Base-by-base conservation (phyloP, 2,797 vertebrate species). In the Sebastes baramenuke region DNA sequence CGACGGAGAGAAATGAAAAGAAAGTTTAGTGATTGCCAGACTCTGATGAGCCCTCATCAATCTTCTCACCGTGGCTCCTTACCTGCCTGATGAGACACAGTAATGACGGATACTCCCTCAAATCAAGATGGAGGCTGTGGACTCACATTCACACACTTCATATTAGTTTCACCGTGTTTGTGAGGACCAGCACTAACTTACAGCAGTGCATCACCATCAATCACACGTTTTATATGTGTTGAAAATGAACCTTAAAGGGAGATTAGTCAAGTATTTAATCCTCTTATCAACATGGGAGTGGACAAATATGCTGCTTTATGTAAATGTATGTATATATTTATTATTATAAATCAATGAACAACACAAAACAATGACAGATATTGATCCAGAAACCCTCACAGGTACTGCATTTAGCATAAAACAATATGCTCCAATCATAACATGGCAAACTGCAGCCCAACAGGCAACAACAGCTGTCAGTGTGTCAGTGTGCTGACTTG, bases 1-100 rank as follows among this genome's bases (percentile, higher is more conserved):
- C 70, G 80, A 62, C 11, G 29, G 75, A 11, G 6, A 87, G 77
- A 81, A 85, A 88, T 82, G 79, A 87, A 87, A 89, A 87, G 88
- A 88, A 75, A 87, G 75, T 80, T 91, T 76, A 80, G 83, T 88
- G 85, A 88, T 88, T 88, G 81, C 85, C 75, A 76, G 80, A 67
- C 3, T 46, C 77, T 85, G 86, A 91, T 88, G 85, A 84, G 74
- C 60, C 25, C 72, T 88, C 90, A 90, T 91, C 89, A 78, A 81
- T 91, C 89, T 79, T 67, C 70, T 56, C 65, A 58, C 59, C 14
- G 42, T 46, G 42, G 42, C 42, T 46, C 42, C 14, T 46, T 46
- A 68, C 84, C 80, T 89, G 82, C 82, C 79, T 90, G 90, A 90
- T 89, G 88, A 86, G 77, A 73, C 81, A 52, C 22, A 75, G 79